Percentiles rank a stretch among this genome's conserved stretches.
phyloP scores from a whole-genome alignment of 2,113 vertebrate species.

The Erinaceus europaeus region DNA sequence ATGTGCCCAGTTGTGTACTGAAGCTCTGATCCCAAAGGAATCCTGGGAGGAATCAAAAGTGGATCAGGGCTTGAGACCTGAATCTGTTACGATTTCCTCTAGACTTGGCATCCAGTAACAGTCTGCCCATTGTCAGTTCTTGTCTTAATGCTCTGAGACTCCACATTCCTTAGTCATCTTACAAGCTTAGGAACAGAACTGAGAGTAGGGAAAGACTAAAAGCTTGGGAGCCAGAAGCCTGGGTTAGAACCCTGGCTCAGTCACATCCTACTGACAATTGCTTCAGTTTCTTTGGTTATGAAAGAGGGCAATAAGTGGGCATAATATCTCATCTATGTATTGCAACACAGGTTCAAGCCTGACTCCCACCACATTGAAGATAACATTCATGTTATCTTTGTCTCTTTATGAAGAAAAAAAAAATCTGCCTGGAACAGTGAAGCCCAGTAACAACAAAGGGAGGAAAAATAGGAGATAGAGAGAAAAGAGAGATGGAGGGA shows the following conservation, averaged over 20 bases:
- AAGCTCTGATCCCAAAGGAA: neutral
- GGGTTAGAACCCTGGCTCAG: neutral
- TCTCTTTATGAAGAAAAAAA: too few relatives aligned
- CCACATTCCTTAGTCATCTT: neutral
- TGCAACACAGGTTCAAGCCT: too few relatives aligned
- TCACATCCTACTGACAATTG: neutral
- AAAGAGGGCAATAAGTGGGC: neutral
- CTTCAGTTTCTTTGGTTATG: neutral
- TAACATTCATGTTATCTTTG: too few relatives aligned
- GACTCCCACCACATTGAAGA: too few relatives aligned
- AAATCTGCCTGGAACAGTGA: too few relatives aligned
- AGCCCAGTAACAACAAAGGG: too few relatives aligned
- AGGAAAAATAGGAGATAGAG: too few relatives aligned
- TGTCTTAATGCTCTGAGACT: neutral
- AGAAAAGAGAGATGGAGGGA: too few relatives aligned
- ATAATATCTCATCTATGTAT: too few relatives aligned
- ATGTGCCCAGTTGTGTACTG: neutral
- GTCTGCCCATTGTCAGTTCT: neutral
- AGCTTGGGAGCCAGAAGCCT: neutral
- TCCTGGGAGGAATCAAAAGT: neutral
- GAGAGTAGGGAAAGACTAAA: neutral
- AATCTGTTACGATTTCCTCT: neutral
- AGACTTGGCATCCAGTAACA: neutral
- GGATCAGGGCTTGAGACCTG: neutral
- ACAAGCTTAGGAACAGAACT: neutral